Evolutionary conservation across 1,140 invertebrate genomes (phyloP).

Genomic region (Leptinotarsa defecta): DNA sequence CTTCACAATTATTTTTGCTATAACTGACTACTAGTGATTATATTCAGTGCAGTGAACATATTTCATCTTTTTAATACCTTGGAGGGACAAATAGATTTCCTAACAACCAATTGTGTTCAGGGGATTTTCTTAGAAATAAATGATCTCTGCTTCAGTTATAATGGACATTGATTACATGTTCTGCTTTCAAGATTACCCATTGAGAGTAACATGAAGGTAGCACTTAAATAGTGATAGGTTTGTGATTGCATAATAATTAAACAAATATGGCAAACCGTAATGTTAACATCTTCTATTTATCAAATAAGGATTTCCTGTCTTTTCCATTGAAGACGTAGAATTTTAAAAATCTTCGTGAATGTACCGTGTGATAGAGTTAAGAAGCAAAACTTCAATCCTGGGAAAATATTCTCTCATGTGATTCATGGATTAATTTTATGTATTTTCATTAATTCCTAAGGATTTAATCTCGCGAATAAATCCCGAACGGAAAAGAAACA

Average conservation of each 20-base stretch:
- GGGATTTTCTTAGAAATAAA: neutral
- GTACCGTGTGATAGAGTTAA: too few species aligned
- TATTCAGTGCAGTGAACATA: too few species aligned
- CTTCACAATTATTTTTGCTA: too few species aligned
- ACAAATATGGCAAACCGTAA: slow-evolving; percentile 4
- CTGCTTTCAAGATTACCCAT: neutral
- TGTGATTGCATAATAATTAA: neutral
- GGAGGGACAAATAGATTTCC: neutral
- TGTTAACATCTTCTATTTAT: neutral
- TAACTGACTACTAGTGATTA: too few species aligned
- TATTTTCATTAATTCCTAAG: too few species aligned
- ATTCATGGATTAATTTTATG: too few species aligned
- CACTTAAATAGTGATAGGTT: neutral
- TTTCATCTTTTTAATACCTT: neutral
- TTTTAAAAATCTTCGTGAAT: neutral
- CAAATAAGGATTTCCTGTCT: slow-evolving; percentile 3
- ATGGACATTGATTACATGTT: neutral
- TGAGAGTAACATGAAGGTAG: neutral
- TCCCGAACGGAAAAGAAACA: too few species aligned
- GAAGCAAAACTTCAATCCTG: too few species aligned
- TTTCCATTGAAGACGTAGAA: neutral
- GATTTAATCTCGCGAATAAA: too few species aligned
- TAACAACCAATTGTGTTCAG: neutral
- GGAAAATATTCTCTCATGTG: too few species aligned
- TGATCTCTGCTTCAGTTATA: neutral